phyloP scores from a whole-genome alignment of 2,888 invertebrate species.

The Tortrix viridana region DNA sequence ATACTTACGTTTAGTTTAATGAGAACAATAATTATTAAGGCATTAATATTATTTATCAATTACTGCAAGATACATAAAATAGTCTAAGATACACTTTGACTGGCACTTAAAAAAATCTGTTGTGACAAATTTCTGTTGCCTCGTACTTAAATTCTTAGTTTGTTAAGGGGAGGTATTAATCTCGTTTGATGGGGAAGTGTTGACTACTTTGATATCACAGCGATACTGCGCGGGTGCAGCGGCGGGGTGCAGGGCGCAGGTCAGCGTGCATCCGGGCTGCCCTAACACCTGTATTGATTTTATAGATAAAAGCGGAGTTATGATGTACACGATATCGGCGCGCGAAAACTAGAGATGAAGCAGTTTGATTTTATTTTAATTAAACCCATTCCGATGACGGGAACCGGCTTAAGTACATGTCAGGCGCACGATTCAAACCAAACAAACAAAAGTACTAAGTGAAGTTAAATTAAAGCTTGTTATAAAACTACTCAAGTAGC shows the following conservation, averaged over 20 bases:
- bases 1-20: conserved; percentile 17
- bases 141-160: neutral
- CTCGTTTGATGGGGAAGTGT: conserved; percentile 5
- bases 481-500: too few relatives aligned
- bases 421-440: too few relatives aligned
- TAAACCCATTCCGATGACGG: too few relatives aligned
- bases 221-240: conserved; percentile 25
- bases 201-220: conserved; percentile 32
- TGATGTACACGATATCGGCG: neutral
- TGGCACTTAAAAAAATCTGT: neutral
- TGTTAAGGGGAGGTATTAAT: neutral
- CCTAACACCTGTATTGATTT: conserved; percentile 38
- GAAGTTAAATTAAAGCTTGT: too few relatives aligned
- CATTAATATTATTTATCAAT: too few relatives aligned
- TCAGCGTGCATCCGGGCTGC: conserved; percentile 38
- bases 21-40: conserved; percentile 27
- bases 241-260: conserved; percentile 42
- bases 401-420: too few relatives aligned
- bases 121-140: neutral
- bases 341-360: too few relatives aligned
- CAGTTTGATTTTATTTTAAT: too few relatives aligned
- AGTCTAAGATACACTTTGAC: too few relatives aligned
- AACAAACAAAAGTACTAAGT: too few relatives aligned
- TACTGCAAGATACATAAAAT: conserved; percentile 29
- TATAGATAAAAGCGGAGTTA: conserved; percentile 8